A percentile compares a stretch with the other conserved stretches of the same genome.
Evolutionary conservation across 2,113 vertebrate species (phyloP).

Genomic region (Apus apus): DNA sequence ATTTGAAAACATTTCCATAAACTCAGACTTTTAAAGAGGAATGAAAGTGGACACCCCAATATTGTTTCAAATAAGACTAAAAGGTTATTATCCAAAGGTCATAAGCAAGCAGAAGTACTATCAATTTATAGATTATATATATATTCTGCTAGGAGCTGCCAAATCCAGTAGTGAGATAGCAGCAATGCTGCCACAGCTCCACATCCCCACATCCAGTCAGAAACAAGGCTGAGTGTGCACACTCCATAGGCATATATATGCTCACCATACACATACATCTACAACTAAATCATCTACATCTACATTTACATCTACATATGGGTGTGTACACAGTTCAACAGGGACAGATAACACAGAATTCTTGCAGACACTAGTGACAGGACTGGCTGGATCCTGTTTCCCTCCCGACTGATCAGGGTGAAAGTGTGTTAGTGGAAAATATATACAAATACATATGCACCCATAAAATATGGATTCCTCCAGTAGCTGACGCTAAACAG

Average conservation of each 20-base stretch:
- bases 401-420: neutral
- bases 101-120: neutral
- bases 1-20: neutral
- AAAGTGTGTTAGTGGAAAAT: neutral
- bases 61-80: neutral
- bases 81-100: neutral
- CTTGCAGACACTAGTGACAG: neutral
- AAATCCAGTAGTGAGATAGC: neutral
- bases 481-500: rapidly evolving
- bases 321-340: neutral
- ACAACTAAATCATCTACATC: too few species aligned
- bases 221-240: neutral
- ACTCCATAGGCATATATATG: rapidly evolving
- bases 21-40: neutral
- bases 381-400: neutral
- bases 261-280: neutral
- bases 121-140: neutral
- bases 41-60: neutral
- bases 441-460: rapidly evolving
- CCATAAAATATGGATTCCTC: neutral
- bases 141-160: neutral
- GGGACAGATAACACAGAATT: neutral
- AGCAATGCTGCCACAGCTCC: neutral
- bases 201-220: rapidly evolving
- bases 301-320: rapidly evolving